Conservation (phyloP, 92 coral and sea anemone genomes). For the Porites cylindrica region DNA sequence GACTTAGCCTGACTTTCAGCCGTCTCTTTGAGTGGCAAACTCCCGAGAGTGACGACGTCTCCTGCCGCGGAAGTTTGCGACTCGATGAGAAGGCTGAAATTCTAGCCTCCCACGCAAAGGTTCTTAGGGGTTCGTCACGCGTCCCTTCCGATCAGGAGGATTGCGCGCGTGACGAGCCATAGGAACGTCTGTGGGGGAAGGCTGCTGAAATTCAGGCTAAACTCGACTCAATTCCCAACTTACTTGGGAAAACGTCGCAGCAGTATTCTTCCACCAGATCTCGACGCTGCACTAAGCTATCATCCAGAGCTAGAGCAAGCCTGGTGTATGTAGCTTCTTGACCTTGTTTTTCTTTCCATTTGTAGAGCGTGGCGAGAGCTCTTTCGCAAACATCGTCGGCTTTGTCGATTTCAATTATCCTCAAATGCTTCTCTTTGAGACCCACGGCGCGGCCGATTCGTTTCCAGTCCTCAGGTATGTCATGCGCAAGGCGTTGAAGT, state of each 20-base stretch:
- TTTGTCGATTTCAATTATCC: slow-evolving; percentile 19
- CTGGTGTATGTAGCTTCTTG: slow-evolving; percentile 4
- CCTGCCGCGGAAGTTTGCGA: background rate
- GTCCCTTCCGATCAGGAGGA: background rate
- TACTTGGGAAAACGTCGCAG: slow-evolving; percentile 18
- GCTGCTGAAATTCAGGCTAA: background rate
- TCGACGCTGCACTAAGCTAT: slow-evolving; percentile 21
- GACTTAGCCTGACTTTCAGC: too few relatives aligned
- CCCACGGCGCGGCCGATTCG: slow-evolving; percentile 26
- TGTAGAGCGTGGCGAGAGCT: slow-evolving; percentile 12
- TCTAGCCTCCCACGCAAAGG: background rate
- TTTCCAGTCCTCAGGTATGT: slow-evolving; percentile 32
- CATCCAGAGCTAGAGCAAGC: slow-evolving; percentile 20
- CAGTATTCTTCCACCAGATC: slow-evolving; percentile 18
- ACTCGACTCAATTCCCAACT: background rate
- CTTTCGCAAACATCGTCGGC: slow-evolving; percentile 13
- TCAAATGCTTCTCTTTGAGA: slow-evolving; percentile 32
- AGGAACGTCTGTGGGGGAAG: background rate
- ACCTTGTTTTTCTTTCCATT: slow-evolving; percentile 30
- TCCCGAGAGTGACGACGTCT: too few relatives aligned
- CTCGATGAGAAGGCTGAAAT: background rate
- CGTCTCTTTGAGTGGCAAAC: too few relatives aligned
- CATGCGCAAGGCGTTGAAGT: slow-evolving; percentile 23
- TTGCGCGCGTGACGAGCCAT: too few relatives aligned
- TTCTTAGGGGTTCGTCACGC: background rate